Conservation (phyloP, 2,888 invertebrate species). For the Scaptodrosophila latifasciaeformis region DNA sequence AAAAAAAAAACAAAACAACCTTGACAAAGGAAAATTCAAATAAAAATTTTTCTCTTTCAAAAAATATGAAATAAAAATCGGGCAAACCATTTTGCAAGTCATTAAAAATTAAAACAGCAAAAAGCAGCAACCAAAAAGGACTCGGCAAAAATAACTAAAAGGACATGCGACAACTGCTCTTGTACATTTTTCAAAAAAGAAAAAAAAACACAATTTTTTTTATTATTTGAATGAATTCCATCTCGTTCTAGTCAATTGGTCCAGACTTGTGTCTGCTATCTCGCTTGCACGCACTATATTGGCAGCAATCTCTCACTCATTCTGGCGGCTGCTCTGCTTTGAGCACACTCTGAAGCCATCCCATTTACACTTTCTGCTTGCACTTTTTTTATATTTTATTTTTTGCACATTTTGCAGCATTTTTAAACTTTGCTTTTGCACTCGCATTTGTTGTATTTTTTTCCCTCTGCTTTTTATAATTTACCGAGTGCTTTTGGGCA, state of each 20-base stretch:
- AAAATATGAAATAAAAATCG: too few relatives aligned
- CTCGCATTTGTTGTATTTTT: not conserved
- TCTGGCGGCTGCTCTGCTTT: constrained; percentile 24
- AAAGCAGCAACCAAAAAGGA: not conserved
- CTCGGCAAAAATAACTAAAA: not conserved
- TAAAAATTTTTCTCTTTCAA: too few relatives aligned
- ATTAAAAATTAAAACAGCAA: constrained; percentile 18
- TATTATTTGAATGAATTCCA: too few relatives aligned
- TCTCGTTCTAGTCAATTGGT: too few relatives aligned
- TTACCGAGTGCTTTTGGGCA: constrained; percentile 34
- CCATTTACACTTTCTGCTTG: constrained; percentile 33
- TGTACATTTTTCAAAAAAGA: not conserved
- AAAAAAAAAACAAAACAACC: not conserved
- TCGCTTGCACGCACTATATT: not conserved
- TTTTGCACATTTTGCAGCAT: constrained; percentile 59
- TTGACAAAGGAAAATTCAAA: too few relatives aligned
- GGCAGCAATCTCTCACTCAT: constrained; percentile 1
- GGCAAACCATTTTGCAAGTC: constrained; percentile 25
- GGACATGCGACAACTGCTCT: not conserved
- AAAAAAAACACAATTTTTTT: not conserved
- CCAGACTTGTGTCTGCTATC: not conserved
- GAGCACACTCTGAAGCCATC: constrained; percentile 22
- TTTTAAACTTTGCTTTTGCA: constrained; percentile 28
- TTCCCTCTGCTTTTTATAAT: constrained; percentile 29
- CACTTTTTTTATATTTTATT: constrained; percentile 44